Conservation (phyloP, 2,888 invertebrate species). For the Aleiodes alternator region DNA sequence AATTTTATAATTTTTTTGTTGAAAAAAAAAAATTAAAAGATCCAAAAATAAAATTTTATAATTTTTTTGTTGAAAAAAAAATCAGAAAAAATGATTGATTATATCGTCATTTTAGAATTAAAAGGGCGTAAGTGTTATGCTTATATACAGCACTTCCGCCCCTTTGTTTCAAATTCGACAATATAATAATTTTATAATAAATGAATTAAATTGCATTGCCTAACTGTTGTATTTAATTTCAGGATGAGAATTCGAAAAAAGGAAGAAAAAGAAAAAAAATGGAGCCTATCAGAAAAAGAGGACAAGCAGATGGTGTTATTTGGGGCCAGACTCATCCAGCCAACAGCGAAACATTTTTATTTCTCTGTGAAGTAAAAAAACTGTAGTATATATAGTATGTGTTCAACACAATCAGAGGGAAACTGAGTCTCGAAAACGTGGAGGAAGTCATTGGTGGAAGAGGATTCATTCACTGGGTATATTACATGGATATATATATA, state of each 20-base stretch:
- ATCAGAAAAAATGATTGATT: too few species aligned
- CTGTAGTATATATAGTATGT: background rate
- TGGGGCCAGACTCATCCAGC: conserved; percentile 66
- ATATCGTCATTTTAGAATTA: too few species aligned
- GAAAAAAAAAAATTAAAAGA: too few species aligned
- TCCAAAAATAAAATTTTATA: too few species aligned
- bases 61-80: too few species aligned
- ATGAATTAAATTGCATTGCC: conserved; percentile 43
- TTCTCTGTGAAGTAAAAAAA: conserved; percentile 59
- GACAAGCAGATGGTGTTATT: conserved; percentile 75
- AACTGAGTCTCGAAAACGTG: conserved; percentile 37
- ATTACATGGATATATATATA: background rate
- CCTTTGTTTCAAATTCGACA: too few species aligned
- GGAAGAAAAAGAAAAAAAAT: conserved; percentile 53
- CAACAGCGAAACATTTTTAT: conserved; percentile 51
- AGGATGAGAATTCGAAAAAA: conserved; percentile 68
- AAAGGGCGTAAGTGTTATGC: too few species aligned
- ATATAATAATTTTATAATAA: too few species aligned
- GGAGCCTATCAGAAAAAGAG: conserved; percentile 66
- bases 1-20: too few species aligned
- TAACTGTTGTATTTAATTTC: conserved; percentile 69
- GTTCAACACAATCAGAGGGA: conserved; percentile 2
- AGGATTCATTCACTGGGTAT: conserved; percentile 59
- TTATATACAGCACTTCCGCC: too few species aligned
- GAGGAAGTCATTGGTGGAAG: conserved; percentile 39